Percentiles rank a stretch among this genome's conserved stretches.
These are phyloP conservation scores for Acanthochromis polyacanthus DNA, from an alignment of 2,113 vertebrate genomes.

Conservation along the genomic window DNA sequence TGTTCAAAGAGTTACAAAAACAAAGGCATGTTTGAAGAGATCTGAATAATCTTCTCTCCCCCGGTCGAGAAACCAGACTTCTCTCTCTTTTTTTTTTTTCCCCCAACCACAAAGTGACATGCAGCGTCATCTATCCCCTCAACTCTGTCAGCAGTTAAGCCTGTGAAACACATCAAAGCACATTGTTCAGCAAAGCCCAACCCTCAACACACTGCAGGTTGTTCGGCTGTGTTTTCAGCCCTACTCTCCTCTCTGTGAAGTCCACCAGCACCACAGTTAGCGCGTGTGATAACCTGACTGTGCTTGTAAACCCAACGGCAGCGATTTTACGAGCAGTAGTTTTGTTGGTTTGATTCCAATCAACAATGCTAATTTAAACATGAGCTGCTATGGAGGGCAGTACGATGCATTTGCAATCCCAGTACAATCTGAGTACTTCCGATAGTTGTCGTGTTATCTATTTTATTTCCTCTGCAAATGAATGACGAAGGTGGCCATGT, in stretches of 20 bases:
- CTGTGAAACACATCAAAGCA: conserved; percentile 53
- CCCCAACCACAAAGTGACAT: conserved; percentile 60
- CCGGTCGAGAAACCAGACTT: conserved; percentile 51
- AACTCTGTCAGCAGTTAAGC: conserved; percentile 59
- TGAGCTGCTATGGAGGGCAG: neutral
- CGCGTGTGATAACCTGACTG: conserved; percentile 30
- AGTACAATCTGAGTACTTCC: no score
- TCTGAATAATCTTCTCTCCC: conserved; percentile 55
- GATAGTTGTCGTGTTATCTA: no score
- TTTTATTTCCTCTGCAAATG: no score
- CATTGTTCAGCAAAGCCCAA: conserved; percentile 34
- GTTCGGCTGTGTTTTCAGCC: conserved; percentile 6
- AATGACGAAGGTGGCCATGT: no score
- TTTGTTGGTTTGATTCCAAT: neutral
- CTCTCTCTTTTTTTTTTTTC: conserved; percentile 13
- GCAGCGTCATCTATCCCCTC: conserved; percentile 42
- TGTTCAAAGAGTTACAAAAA: conserved; percentile 52
- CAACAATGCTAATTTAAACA: no score
- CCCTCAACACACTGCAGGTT: conserved; percentile 11
- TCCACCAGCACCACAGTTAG: neutral
- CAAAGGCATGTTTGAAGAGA: conserved; percentile 59
- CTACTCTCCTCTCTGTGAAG: conserved; percentile 4
- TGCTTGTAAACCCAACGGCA: conserved; percentile 1
- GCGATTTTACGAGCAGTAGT: neutral
- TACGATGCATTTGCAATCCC: no score